These are phyloP conservation scores for Tiliqua scincoides DNA, from an alignment of 2,113 vertebrate species.

Conservation along the genomic window DNA sequence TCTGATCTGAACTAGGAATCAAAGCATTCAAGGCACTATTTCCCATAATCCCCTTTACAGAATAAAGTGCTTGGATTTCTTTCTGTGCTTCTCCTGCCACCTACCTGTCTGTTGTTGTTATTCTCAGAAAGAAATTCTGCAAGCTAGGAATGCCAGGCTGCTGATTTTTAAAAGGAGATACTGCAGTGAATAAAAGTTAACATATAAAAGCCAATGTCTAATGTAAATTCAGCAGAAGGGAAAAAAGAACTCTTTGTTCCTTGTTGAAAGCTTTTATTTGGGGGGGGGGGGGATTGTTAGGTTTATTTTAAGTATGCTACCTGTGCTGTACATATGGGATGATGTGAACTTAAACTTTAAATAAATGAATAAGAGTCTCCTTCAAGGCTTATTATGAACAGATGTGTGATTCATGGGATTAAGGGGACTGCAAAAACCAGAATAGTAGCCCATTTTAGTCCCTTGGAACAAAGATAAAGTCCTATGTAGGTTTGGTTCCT, in stretches of 20 bases:
- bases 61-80: neutral
- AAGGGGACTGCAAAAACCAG: neutral
- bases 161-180: neutral
- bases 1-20: neutral
- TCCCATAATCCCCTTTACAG: neutral
- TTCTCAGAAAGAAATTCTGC: neutral
- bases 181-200: neutral
- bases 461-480: too few species aligned
- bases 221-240: neutral
- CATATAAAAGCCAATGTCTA: neutral
- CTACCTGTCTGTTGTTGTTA: neutral
- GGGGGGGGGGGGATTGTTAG: too few species aligned
- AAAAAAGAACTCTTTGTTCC: neutral
- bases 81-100: conserved; percentile 23
- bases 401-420: neutral
- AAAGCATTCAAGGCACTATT: neutral
- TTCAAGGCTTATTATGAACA: neutral
- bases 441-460: too few species aligned
- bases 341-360: neutral
- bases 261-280: too few species aligned
- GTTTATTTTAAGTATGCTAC: neutral
- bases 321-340: neutral
- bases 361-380: neutral
- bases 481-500: too few species aligned
- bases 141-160: neutral